These are phyloP conservation scores for Pseudochirops corinnae DNA, from an alignment of 2,797 vertebrate species.

Conservation along the genomic window DNA sequence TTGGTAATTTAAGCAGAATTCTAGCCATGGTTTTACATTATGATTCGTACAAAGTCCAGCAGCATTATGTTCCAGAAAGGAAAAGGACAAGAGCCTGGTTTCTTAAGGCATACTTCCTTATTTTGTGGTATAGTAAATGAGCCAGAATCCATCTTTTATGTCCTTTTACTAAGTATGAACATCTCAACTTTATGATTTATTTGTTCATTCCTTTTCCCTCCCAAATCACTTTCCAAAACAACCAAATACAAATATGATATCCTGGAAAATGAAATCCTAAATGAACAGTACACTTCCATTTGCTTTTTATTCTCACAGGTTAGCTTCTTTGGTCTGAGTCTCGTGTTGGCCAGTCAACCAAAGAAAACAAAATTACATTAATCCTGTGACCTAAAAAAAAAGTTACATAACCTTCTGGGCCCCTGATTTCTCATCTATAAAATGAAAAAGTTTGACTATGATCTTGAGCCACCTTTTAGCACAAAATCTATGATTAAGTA, in stretches of 20 bases:
- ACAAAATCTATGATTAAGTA: not conserved
- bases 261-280: not conserved
- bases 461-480: not conserved
- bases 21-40: not conserved
- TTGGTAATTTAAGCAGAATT: slow-evolving; percentile 19
- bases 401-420: not conserved
- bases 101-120: slow-evolving; percentile 19
- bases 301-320: slow-evolving; percentile 29
- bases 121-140: not conserved
- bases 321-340: not conserved
- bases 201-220: not conserved
- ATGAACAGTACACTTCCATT: not conserved
- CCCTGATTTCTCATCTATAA: not conserved
- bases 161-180: not conserved
- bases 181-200: not conserved
- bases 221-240: not conserved
- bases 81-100: not conserved
- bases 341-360: not conserved
- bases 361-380: not conserved
- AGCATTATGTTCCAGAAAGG: not conserved
- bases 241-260: not conserved
- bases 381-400: not conserved
- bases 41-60: slow-evolving; percentile 5
- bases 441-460: not conserved
- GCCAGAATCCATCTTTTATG: slow-evolving; percentile 13